phyloP scores from a whole-genome alignment of 2,888 invertebrate species.

The Phyllotreta striolata region DNA sequence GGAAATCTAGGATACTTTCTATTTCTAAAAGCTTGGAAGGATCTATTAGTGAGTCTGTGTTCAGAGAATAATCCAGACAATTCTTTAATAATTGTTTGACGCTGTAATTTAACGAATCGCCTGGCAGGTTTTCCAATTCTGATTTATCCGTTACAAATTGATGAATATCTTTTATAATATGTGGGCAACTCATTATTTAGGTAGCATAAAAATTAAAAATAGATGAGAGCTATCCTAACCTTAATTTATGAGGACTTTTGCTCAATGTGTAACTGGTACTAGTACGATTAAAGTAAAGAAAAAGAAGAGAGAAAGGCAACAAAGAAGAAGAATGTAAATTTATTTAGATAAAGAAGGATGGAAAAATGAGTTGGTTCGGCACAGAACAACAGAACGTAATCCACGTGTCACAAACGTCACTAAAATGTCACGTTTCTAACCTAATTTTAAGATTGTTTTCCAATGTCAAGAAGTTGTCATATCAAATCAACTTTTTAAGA shows the following conservation, averaged over 20 bases:
- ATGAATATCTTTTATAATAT: too few species aligned
- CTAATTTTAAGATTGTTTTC: constrained; percentile 9
- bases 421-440: constrained; percentile 14
- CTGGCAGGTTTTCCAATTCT: too few species aligned
- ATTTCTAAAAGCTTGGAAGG: constrained; percentile 48
- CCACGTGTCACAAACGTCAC: constrained; percentile 24
- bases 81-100: constrained; percentile 28
- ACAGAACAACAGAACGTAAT: not conserved
- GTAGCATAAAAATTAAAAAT: too few species aligned
- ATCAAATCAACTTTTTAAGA: constrained; percentile 17
- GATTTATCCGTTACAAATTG: too few species aligned
- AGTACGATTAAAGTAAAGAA: too few species aligned
- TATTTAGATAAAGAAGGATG: too few species aligned
- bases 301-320: not conserved
- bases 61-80: constrained; percentile 32
- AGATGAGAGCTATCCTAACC: too few species aligned
- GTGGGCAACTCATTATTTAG: too few species aligned
- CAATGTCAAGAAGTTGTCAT: constrained; percentile 22
- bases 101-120: constrained; percentile 22
- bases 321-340: too few species aligned
- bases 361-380: too few species aligned
- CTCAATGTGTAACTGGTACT: not conserved
- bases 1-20: constrained; percentile 55
- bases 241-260: not conserved
- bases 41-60: constrained; percentile 17